Conservation (phyloP, 2,113 vertebrate genomes). For the Megalops atlanticus region DNA sequence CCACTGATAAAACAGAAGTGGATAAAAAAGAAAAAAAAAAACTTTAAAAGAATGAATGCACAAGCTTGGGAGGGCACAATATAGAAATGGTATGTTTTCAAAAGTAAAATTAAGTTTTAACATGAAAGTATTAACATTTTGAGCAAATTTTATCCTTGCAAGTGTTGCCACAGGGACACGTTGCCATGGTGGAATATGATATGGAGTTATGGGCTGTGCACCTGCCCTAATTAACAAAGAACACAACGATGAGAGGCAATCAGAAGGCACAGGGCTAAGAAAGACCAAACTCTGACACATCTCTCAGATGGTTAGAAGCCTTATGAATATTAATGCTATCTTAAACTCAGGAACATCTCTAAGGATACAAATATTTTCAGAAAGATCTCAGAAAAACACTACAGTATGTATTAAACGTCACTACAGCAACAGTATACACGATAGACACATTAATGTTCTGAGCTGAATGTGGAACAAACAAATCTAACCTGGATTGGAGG, state of each 20-base stretch:
- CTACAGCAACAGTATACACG: neutral
- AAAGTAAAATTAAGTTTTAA: slow-evolving; percentile 50
- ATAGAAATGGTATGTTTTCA: slow-evolving; percentile 53
- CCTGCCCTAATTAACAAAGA: slow-evolving; percentile 62
- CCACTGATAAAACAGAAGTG: slow-evolving; percentile 29
- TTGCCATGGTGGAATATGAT: slow-evolving; percentile 67
- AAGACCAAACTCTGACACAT: no score
- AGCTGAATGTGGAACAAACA: no score
- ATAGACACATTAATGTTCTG: no score
- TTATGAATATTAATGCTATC: slow-evolving; percentile 14
- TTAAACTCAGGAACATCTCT: neutral
- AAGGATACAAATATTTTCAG: no score
- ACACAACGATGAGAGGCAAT: slow-evolving; percentile 23
- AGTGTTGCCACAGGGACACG: slow-evolving; percentile 74
- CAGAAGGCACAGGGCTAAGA: neutral
- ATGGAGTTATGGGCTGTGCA: slow-evolving; percentile 58
- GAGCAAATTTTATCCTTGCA: no score
- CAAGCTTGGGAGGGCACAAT: neutral
- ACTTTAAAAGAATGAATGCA: slow-evolving; percentile 34
- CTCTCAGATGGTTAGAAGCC: no score
- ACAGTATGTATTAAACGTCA: neutral
- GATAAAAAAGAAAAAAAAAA: slow-evolving; percentile 45
- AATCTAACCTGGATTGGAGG: no score
- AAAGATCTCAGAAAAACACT: neutral
- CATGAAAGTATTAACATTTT: no score